These are phyloP conservation scores for Neoscelio sp. DNA, from an alignment of 2,888 invertebrate genomes.

Conservation along the genomic window DNA sequence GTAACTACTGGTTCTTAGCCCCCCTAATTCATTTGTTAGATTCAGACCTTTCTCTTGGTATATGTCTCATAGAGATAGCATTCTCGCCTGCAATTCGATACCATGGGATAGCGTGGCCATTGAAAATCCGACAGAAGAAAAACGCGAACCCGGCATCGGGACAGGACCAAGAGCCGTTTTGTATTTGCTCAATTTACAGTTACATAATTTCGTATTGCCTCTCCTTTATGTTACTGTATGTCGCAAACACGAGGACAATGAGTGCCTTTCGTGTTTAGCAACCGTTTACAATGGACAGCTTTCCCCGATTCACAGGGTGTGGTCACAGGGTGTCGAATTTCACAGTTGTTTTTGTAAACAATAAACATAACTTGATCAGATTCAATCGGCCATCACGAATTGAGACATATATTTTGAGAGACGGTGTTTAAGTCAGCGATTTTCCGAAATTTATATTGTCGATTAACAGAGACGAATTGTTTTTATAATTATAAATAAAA, in stretches of 20 bases:
- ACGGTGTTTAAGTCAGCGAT: slow-evolving; percentile 17
- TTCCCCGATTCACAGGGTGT: slow-evolving; percentile 51
- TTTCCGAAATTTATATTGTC: slow-evolving; percentile 42
- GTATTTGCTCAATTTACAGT: slow-evolving; percentile 82
- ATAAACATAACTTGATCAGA: slow-evolving; percentile 38
- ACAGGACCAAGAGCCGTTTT: slow-evolving; percentile 72
- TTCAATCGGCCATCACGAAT: slow-evolving; percentile 13
- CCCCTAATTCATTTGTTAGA: slow-evolving; percentile 32
- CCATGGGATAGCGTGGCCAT: slow-evolving; percentile 67
- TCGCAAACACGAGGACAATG: slow-evolving; percentile 71
- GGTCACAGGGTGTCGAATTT: slow-evolving; percentile 73
- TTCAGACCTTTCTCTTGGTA: slow-evolving; percentile 67
- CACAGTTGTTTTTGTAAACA: slow-evolving; percentile 73
- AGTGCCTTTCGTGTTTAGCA: slow-evolving; percentile 74
- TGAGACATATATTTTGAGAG: slow-evolving; percentile 21
- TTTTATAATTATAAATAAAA: too few species aligned
- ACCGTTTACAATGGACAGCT: slow-evolving; percentile 72
- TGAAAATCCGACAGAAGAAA: slow-evolving; percentile 68
- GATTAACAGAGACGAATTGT: too few species aligned
- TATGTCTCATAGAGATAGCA: slow-evolving; percentile 80
- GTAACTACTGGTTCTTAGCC: slow-evolving; percentile 58
- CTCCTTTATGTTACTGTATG: slow-evolving; percentile 73
- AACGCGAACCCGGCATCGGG: slow-evolving; percentile 74
- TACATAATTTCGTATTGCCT: slow-evolving; percentile 80
- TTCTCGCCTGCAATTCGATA: slow-evolving; percentile 76